Evolutionary conservation across 2,797 vertebrate species (phyloP), one percentile per base, ranked within the genome.

Genomic region (Scarus forsteni): DNA sequence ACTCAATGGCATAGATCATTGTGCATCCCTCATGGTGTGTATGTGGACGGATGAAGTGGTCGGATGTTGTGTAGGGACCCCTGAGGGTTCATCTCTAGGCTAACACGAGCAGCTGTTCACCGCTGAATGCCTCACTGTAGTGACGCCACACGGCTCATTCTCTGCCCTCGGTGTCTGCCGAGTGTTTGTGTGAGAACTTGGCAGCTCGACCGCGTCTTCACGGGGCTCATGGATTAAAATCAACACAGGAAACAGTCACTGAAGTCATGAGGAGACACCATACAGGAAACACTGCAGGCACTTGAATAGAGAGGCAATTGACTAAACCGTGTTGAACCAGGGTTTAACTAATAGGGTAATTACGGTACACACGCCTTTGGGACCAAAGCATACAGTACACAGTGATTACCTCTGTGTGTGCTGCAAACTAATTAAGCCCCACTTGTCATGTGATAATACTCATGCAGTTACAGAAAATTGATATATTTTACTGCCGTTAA

Each of bases 21-120:
- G 49, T 51, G 49, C 49, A 51, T 34, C 49, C 19, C 11, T 34
- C 11, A 19, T 35, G 48, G 36, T 39, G 36, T 72, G 63, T 57
- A 3, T 36, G 64, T 61, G 68, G 51, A 36, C 40, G 66, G 44
- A 53, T 13, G 38, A 6, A 46, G 48, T 38, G 15, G 27, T 42
- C 39, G 56, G 58, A 62, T 60, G 66, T 62, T 60, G 65, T 65
- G 36, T 48, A 49, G 63, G 36, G 49, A 56, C 66, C 46, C 51
- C 42, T 58, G 18, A 73, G 38, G 18, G 70, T 77, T 75, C 73
- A 62, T 73, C 79, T 81, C 66, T 12, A 18, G 69, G 78, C 79
- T 75, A 77, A 78, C 76, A 58, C n/a, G 19, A 85, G 85, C 81
- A 87, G 85, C 86, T 90, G 71, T 83, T 90, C 75, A 77, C 84